A percentile compares a stretch with the other conserved stretches of the same genome.
These are phyloP conservation scores for Thamnophis elegans DNA, from an alignment of 2,797 vertebrate species.

Conservation along the genomic window DNA sequence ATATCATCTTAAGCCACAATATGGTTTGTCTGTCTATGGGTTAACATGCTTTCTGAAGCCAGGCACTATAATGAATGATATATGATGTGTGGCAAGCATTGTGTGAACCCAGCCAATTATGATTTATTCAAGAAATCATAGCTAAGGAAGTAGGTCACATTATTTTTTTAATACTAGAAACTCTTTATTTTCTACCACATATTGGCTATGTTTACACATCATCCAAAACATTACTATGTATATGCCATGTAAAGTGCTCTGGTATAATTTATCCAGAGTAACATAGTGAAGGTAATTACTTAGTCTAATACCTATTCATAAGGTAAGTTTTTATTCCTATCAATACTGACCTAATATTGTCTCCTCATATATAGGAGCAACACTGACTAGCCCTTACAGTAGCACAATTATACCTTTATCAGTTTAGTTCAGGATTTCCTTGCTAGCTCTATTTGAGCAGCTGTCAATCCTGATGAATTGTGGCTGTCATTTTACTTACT, in stretches of 20 bases:
- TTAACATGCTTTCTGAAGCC: not conserved
- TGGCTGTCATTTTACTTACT: not conserved
- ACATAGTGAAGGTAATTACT: not conserved
- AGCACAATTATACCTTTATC: not conserved
- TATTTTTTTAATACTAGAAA: not conserved
- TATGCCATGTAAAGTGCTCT: not conserved
- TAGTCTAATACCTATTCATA: not conserved
- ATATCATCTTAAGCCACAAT: not conserved
- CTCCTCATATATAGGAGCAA: not conserved
- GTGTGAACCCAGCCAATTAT: not conserved
- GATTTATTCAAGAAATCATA: not conserved
- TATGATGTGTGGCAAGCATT: not conserved
- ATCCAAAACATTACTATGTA: not conserved
- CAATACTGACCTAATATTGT: not conserved
- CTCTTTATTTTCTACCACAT: not conserved
- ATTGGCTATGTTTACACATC: not conserved
- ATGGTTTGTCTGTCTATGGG: not conserved
- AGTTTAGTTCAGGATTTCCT: not conserved
- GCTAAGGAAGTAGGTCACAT: not conserved
- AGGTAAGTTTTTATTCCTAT: not conserved
- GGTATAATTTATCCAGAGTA: not conserved
- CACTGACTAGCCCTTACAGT: not conserved
- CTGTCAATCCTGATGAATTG: not conserved
- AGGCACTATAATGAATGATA: not conserved
- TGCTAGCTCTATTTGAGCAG: not conserved